Evolutionary conservation across 2,797 vertebrate species (phyloP), one percentile per base, ranked within the genome.

Genomic region (Pogonophryne albipinna): DNA sequence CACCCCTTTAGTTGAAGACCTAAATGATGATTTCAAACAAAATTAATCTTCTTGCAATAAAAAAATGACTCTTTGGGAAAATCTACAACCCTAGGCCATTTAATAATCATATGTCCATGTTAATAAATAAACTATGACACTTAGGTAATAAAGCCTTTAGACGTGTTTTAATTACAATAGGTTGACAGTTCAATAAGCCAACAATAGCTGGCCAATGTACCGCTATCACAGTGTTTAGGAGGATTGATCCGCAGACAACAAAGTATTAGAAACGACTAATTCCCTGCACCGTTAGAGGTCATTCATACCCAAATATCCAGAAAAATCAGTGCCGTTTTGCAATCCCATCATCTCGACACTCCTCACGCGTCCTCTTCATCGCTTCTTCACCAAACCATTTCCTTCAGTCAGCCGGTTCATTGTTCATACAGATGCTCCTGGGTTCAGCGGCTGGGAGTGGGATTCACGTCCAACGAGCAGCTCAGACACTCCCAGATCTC

Each of bases 401-500:
- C 74, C 74, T 31, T 46, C 55, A 41, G 27, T 59, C 74, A 20
- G 57, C 78, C 74, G 80, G 73, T 78, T 84, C 89, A 90, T 94
- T 92, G 86, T 92, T 87, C 92, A 66, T 72, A 57, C 70, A 76
- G 83, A 92, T 82, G 84, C 89, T 91, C 80, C 79, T 58, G 77
- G 76, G 71, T 83, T 76, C 85, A 82, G 68, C 38, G 73, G 53
- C 71, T 75, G 85, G 84, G 83, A 85, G 31, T 83, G 67, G 74
- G 78, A 63, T 80, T 74, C 85, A 73, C 82, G 64, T 84, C 89
- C 74, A 84, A 62, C 53, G 38, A 82, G 61, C 82, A 59, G 76
- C 90, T 85, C 90, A 87, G 93, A 94, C 95, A 94, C 94, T 92
- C 95, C 95, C 93, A 91, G 85, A 84, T 9, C 45, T 8, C 27